Conservation (phyloP, 2,888 invertebrate genomes). For the Stenichneumon culpator region DNA sequence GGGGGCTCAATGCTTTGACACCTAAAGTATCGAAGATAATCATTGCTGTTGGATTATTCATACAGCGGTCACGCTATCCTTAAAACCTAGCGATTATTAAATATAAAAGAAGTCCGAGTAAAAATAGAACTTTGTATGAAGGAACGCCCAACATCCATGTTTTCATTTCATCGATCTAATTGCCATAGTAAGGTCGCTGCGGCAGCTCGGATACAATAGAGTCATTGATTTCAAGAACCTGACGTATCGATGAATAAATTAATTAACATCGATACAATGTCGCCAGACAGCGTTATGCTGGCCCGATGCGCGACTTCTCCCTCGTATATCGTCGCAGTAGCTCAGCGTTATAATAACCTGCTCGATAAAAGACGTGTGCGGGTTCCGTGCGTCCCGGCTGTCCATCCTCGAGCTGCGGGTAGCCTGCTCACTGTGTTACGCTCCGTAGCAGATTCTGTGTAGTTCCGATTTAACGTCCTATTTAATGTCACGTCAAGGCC, state of each 20-base stretch:
- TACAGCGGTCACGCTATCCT: too few relatives aligned
- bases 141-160: neutral
- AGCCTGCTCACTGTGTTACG: conserved; percentile 9
- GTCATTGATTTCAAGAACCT: conserved; percentile 18
- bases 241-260: conserved; percentile 19
- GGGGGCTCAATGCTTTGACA: too few relatives aligned
- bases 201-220: conserved; percentile 15
- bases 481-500: conserved; percentile 37
- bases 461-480: conserved; percentile 27
- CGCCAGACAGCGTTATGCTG: neutral
- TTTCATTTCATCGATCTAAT: neutral
- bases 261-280: neutral
- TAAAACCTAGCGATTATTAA: neutral
- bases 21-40: too few relatives aligned
- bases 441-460: neutral
- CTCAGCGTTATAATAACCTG: neutral
- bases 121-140: too few relatives aligned
- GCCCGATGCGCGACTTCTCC: neutral
- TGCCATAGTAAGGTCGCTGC: too few relatives aligned
- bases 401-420: conserved; percentile 33
- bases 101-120: neutral
- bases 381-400: neutral
- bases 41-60: too few relatives aligned
- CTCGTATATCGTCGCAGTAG: neutral
- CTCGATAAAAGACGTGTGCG: conserved; percentile 4